Conservation (phyloP, 2,888 invertebrate genomes). For the Argyra leucocephala region DNA sequence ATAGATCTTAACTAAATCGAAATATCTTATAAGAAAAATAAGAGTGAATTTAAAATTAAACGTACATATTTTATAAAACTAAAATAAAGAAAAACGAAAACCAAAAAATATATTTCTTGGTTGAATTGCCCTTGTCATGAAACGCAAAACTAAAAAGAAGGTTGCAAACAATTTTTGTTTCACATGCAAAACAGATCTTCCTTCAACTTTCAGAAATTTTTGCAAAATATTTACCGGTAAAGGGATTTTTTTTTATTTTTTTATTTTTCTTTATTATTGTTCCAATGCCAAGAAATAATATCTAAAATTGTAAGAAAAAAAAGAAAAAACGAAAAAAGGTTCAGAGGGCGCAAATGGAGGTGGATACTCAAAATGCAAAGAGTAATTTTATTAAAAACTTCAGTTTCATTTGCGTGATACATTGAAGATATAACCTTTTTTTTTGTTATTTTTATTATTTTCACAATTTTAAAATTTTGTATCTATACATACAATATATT, state of each 20-base stretch:
- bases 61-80: not conserved
- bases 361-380: constrained; percentile 8
- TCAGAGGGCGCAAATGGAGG: constrained; percentile 10
- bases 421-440: not conserved
- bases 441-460: not conserved
- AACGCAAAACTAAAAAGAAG: not conserved
- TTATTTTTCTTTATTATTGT: too few relatives aligned
- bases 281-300: not conserved
- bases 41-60: not conserved
- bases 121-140: not conserved
- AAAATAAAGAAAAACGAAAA: not conserved
- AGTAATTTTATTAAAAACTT: not conserved
- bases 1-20: constrained; percentile 3
- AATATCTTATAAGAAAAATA: not conserved
- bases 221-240: too few relatives aligned
- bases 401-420: constrained; percentile 1
- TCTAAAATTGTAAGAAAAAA: constrained; percentile 4
- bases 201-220: too few relatives aligned
- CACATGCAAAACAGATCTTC: not conserved
- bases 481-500: not conserved
- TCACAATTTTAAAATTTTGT: not conserved
- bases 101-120: too few relatives aligned
- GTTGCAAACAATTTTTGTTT: not conserved
- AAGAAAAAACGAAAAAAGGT: not conserved
- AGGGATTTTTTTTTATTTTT: too few relatives aligned